phyloP scores from a whole-genome alignment of 2,888 invertebrate species.

The Platycheirus albimanus region DNA sequence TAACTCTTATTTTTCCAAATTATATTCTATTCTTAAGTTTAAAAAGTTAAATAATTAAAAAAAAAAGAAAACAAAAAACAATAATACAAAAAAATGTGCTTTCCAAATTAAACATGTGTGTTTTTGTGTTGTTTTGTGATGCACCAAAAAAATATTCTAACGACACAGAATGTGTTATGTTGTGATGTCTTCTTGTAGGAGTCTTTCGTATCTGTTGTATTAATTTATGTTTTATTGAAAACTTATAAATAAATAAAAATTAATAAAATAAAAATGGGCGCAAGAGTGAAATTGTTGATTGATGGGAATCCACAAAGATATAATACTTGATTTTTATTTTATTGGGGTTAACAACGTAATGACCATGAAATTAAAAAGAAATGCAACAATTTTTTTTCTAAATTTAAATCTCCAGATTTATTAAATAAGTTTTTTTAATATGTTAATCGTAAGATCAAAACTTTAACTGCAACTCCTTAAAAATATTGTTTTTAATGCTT shows the following conservation, averaged over 20 bases:
- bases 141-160: conserved; percentile 41
- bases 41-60: conserved; percentile 7
- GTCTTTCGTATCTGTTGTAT: conserved; percentile 27
- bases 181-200: conserved; percentile 44
- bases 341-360: too few relatives aligned
- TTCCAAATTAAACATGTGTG: conserved; percentile 55
- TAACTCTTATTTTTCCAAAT: conserved; percentile 50
- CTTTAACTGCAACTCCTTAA: too few relatives aligned
- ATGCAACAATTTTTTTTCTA: too few relatives aligned
- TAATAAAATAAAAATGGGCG: conserved; percentile 7
- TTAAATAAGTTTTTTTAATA: too few relatives aligned
- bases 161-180: conserved; percentile 62
- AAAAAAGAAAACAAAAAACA: conserved; percentile 11
- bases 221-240: conserved; percentile 9
- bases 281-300: conserved; percentile 49
- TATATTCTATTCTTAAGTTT: conserved; percentile 32
- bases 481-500: too few relatives aligned
- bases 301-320: too few relatives aligned
- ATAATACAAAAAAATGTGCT: conserved; percentile 27
- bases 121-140: conserved; percentile 65
- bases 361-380: too few relatives aligned
- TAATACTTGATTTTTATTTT: too few relatives aligned
- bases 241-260: conserved; percentile 40
- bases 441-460: too few relatives aligned
- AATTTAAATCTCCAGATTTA: too few relatives aligned